Evolutionary conservation across 2,113 vertebrate species (phyloP).

Genomic region (Meleagris gallopavo): DNA sequence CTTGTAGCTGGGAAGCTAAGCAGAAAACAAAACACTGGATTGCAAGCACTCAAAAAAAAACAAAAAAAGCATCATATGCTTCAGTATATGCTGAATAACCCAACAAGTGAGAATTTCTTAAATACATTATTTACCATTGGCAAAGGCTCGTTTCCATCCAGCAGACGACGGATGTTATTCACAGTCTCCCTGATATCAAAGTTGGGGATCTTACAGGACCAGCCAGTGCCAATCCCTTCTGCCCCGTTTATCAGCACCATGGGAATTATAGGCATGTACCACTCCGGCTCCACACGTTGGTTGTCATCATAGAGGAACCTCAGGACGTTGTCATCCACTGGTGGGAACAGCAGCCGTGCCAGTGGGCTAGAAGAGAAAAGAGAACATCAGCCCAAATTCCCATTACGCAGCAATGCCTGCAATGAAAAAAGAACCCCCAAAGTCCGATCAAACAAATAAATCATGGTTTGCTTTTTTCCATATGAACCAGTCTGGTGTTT

Average conservation of each 20-base stretch:
- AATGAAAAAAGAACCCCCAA: neutral
- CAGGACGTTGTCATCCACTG: conserved; percentile 89
- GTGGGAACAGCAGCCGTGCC: conserved; percentile 89
- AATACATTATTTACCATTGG: conserved; percentile 85
- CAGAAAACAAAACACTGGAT: neutral
- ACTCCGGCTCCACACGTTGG: conserved; percentile 95
- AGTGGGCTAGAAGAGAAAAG: conserved; percentile 79
- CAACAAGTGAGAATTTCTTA: neutral
- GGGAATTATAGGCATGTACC: conserved; percentile 97
- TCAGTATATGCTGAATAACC: neutral
- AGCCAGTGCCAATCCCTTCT: conserved; percentile 97
- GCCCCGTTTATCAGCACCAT: conserved; percentile 91
- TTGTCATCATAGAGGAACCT: conserved; percentile 96
- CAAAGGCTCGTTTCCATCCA: conserved; percentile 88
- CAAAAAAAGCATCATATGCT: neutral
- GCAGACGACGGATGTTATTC: conserved; percentile 88
- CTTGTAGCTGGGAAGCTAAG: conserved; percentile 93
- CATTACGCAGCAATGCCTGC: rapidly evolving
- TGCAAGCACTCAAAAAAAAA: neutral
- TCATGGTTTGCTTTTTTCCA: neutral
- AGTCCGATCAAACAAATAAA: neutral
- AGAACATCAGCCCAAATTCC: neutral
- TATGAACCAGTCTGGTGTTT: neutral
- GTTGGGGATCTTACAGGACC: conserved; percentile 95
- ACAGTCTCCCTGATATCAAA: conserved; percentile 90